Conservation (phyloP, 1,140 invertebrate species). For the Anastrepha obliqua region DNA sequence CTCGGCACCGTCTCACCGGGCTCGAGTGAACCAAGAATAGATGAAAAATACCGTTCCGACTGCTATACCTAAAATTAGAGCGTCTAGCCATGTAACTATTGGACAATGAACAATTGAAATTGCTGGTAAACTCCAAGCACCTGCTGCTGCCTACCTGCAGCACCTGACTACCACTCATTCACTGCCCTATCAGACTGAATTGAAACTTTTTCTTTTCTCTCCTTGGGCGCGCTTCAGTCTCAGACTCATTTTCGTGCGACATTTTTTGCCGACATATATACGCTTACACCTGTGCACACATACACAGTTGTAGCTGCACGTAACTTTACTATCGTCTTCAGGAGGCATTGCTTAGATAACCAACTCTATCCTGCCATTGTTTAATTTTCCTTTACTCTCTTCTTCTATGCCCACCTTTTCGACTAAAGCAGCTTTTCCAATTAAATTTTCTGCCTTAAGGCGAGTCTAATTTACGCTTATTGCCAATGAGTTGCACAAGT, state of each 20-base stretch:
- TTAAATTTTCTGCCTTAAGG: constrained; percentile 45
- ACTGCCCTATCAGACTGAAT: no score
- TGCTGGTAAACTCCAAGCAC: no score
- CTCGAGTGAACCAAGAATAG: no score
- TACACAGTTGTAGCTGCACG: neutral
- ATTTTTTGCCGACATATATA: no score
- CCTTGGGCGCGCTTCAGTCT: neutral
- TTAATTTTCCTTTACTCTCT: neutral
- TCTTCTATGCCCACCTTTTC: neutral
- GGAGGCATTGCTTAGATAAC: neutral
- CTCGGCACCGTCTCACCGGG: no score
- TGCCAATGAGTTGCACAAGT: constrained; percentile 50
- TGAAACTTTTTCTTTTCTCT: no score
- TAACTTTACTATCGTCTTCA: neutral
- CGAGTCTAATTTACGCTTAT: constrained; percentile 50
- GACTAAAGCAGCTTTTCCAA: constrained; percentile 40
- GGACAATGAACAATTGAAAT: no score
- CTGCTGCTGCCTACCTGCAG: no score
- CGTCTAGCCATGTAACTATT: no score
- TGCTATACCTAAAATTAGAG: no score
- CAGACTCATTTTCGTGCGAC: neutral
- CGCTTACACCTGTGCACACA: neutral
- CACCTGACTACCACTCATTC: no score
- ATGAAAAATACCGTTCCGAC: no score
- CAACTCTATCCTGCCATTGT: neutral